These are phyloP conservation scores for Pseudomyrmex dendroicus DNA, from an alignment of 1,140 invertebrate species.

Conservation along the genomic window DNA sequence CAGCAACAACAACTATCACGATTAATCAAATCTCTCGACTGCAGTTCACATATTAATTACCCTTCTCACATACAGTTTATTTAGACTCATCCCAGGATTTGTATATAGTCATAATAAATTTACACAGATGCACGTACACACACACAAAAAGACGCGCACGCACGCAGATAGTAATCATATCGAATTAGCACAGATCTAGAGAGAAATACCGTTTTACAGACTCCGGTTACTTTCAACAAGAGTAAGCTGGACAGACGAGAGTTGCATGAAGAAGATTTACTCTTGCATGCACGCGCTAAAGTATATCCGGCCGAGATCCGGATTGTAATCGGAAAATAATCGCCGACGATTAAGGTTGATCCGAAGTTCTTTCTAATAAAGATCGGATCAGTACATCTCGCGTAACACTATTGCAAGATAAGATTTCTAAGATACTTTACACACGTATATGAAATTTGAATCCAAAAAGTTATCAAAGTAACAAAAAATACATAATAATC, in stretches of 20 bases:
- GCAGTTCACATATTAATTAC: constrained; percentile 59
- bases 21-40: constrained; percentile 66
- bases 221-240: constrained; percentile 4
- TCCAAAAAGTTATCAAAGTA: no score
- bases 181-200: constrained; percentile 17
- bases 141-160: constrained; percentile 20
- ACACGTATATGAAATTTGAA: no score
- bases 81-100: constrained; percentile 29
- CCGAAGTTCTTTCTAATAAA: not conserved
- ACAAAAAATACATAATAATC: no score
- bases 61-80: constrained; percentile 53
- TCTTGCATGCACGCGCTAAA: constrained; percentile 47
- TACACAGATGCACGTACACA: constrained; percentile 25
- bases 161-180: constrained; percentile 16
- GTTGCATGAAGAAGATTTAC: constrained; percentile 11
- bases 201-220: constrained; percentile 23
- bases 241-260: constrained; percentile 28
- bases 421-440: not conserved
- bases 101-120: constrained; percentile 37
- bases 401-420: not conserved
- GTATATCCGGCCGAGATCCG: not conserved
- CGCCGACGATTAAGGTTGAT: constrained; percentile 27
- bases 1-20: constrained; percentile 74
- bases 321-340: constrained; percentile 18
- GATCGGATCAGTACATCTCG: not conserved